phyloP scores from a whole-genome alignment of 2,888 invertebrate genomes.

The Cabera pusaria region DNA sequence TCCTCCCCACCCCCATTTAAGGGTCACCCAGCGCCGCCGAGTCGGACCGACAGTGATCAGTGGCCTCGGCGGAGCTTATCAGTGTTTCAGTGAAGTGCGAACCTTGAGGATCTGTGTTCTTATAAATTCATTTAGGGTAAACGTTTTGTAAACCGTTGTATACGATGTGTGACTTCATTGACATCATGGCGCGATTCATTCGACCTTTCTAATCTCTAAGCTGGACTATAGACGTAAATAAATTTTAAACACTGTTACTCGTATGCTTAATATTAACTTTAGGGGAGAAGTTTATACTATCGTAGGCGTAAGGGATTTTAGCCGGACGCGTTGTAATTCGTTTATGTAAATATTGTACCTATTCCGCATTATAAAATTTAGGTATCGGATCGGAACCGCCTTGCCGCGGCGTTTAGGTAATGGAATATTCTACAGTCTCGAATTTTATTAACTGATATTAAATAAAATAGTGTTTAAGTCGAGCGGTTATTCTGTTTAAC shows the following conservation, averaged over 20 bases:
- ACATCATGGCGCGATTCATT: constrained; percentile 64
- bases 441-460: constrained; percentile 55
- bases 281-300: constrained; percentile 77
- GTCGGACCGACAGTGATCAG: constrained; percentile 66
- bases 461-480: constrained; percentile 54
- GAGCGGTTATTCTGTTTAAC: constrained; percentile 59
- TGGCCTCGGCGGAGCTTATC: constrained; percentile 67
- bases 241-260: constrained; percentile 81
- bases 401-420: constrained; percentile 32
- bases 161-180: constrained; percentile 79
- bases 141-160: constrained; percentile 80
- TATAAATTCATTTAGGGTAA: constrained; percentile 51
- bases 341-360: constrained; percentile 60
- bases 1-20: constrained; percentile 95
- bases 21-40: constrained; percentile 79
- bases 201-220: constrained; percentile 64
- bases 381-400: constrained; percentile 35
- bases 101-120: constrained; percentile 55
- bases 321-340: constrained; percentile 64
- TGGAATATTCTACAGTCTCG: constrained; percentile 45
- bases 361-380: constrained; percentile 42
- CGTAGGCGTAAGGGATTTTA: constrained; percentile 69
- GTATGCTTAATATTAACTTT: constrained; percentile 77
- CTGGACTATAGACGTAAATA: constrained; percentile 72
- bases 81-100: constrained; percentile 34